phyloP scores from a whole-genome alignment of 2,113 vertebrate species.

The Choloepus hoffmanni region DNA sequence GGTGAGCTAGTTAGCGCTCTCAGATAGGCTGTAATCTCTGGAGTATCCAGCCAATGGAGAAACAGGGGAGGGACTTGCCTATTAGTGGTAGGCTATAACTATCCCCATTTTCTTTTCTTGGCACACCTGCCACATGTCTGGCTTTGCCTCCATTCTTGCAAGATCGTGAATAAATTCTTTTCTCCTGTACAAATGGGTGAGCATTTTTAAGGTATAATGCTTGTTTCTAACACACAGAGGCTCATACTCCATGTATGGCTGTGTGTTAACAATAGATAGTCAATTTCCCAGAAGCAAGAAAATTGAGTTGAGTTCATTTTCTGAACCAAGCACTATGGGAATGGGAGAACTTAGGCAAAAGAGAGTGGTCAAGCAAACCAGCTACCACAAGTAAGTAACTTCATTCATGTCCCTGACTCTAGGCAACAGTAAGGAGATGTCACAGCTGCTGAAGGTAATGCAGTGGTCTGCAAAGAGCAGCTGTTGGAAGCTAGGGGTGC shows the following conservation, averaged over 20 bases:
- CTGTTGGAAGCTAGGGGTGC: background rate
- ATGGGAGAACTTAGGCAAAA: background rate
- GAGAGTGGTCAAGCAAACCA: accelerated
- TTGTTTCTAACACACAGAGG: background rate
- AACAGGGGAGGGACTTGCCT: too few relatives aligned
- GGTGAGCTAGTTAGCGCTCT: too few relatives aligned
- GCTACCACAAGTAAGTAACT: background rate
- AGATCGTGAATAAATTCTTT: too few relatives aligned
- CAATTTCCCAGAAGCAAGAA: background rate
- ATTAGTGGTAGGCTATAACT: too few relatives aligned
- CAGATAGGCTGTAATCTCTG: too few relatives aligned
- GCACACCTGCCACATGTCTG: too few relatives aligned
- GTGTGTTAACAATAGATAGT: background rate
- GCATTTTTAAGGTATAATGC: too few relatives aligned
- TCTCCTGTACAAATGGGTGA: too few relatives aligned
- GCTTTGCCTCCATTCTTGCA: too few relatives aligned
- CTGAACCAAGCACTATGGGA: background rate
- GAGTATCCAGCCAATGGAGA: too few relatives aligned
- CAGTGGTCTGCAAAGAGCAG: background rate
- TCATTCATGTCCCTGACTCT: background rate
- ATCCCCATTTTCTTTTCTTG: too few relatives aligned
- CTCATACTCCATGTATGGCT: background rate
- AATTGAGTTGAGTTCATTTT: background rate
- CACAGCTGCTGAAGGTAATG: accelerated
- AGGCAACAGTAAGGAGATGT: accelerated